A percentile compares a stretch with the other conserved stretches of the same genome.
phyloP scores from a whole-genome alignment of 2,113 vertebrate species.

The Bubo blakistoni region DNA sequence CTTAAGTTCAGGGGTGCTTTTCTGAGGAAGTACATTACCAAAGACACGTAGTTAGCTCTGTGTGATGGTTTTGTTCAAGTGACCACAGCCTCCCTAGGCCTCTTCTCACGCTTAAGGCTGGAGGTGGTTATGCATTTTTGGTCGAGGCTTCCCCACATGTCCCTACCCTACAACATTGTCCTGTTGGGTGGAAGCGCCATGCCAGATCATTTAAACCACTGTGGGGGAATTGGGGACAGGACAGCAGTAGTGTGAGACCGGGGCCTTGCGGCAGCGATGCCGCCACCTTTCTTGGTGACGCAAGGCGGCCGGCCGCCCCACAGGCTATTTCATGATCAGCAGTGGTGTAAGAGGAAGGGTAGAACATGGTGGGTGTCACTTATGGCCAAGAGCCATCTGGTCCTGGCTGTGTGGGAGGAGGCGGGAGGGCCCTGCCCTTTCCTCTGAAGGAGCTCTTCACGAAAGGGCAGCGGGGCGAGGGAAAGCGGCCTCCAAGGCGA shows the following conservation, averaged over 20 bases:
- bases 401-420: too few species aligned
- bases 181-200: background rate
- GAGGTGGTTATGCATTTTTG: background rate
- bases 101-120: background rate
- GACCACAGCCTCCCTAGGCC: background rate
- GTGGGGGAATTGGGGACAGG: background rate
- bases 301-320: rapidly evolving
- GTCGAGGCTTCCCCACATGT: rapidly evolving
- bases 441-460: background rate
- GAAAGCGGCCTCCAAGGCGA: too few species aligned
- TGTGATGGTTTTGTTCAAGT: background rate
- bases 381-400: rapidly evolving
- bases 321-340: rapidly evolving
- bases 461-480: rapidly evolving
- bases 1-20: background rate
- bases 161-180: background rate
- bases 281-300: background rate
- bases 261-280: background rate
- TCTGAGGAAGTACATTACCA: background rate
- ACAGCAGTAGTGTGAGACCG: rapidly evolving
- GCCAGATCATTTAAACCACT: background rate
- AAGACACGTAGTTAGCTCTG: background rate
- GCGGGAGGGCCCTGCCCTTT: too few species aligned
- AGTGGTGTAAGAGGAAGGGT: background rate
- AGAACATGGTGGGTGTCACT: background rate